A percentile compares a stretch with the other conserved stretches of the same genome.
phyloP scores from a whole-genome alignment of 2,888 invertebrate genomes.

The Mythimna vitellina region DNA sequence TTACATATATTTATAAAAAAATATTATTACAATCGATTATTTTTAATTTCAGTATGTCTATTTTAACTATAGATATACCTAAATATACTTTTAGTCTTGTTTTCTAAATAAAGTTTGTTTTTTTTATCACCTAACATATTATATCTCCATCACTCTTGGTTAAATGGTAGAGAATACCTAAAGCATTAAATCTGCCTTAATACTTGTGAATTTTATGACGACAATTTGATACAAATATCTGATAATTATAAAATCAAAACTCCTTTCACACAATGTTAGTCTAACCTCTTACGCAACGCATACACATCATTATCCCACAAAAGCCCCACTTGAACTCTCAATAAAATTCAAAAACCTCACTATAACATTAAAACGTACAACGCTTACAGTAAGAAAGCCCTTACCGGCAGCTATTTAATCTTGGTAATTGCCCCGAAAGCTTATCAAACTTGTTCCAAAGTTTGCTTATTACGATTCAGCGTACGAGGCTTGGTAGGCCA shows the following conservation, averaged over 20 bases:
- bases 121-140: too few relatives aligned
- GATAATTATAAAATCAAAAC: not conserved
- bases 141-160: too few relatives aligned
- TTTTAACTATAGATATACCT: too few relatives aligned
- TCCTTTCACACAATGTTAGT: not conserved
- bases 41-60: too few relatives aligned
- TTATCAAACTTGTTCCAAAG: conserved; percentile 83
- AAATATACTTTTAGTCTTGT: too few relatives aligned
- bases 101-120: too few relatives aligned
- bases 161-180: too few relatives aligned
- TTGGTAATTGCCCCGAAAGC: conserved; percentile 81
- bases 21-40: too few relatives aligned
- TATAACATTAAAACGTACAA: conserved; percentile 59
- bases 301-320: conserved; percentile 12
- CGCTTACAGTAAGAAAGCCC: conserved; percentile 66
- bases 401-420: conserved; percentile 75
- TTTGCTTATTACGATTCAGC: conserved; percentile 83
- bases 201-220: too few relatives aligned
- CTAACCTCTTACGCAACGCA: not conserved
- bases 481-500: conserved; percentile 78
- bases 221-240: not conserved
- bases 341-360: conserved; percentile 52
- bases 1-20: too few relatives aligned
- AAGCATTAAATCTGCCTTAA: too few relatives aligned
- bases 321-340: conserved; percentile 30